phyloP scores from a whole-genome alignment of 2,113 vertebrate genomes.

The Sterna hirundo region DNA sequence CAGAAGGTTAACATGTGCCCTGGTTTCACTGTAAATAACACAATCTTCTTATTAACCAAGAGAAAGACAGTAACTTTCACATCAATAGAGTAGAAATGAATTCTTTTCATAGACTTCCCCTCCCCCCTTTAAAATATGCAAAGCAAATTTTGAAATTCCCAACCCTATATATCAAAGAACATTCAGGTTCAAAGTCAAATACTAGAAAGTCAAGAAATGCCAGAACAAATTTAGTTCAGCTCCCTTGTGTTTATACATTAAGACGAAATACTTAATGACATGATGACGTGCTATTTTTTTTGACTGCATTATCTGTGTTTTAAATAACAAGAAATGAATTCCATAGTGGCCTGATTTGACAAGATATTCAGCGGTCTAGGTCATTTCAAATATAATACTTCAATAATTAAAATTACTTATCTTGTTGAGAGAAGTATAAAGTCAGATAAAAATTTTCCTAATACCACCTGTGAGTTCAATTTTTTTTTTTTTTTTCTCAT shows the following conservation, averaged over 20 bases:
- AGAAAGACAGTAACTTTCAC: background rate
- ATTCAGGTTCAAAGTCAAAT: slow-evolving; percentile 15
- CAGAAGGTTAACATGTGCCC: background rate
- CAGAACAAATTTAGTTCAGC: background rate
- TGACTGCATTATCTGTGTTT: background rate
- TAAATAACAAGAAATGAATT: slow-evolving; percentile 2
- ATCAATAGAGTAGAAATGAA: background rate
- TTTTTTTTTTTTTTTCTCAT: background rate
- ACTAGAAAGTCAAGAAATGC: slow-evolving; percentile 16
- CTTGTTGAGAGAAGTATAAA: background rate
- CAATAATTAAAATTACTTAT: background rate
- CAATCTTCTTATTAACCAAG: background rate
- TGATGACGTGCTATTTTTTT: background rate
- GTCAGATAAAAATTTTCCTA: background rate
- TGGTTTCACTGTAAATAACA: background rate
- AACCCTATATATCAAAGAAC: slow-evolving; percentile 6
- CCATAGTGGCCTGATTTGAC: background rate
- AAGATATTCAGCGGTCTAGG: background rate
- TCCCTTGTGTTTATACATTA: background rate
- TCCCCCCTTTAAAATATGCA: background rate
- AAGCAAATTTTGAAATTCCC: background rate
- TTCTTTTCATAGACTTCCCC: background rate
- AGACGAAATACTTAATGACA: slow-evolving; percentile 26
- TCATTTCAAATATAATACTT: background rate
- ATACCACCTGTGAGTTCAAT: background rate